Evolutionary conservation across 35 echinoderm and acorn worm genomes (phyloP).

Genomic region (Heliocidaris tuberculata): DNA sequence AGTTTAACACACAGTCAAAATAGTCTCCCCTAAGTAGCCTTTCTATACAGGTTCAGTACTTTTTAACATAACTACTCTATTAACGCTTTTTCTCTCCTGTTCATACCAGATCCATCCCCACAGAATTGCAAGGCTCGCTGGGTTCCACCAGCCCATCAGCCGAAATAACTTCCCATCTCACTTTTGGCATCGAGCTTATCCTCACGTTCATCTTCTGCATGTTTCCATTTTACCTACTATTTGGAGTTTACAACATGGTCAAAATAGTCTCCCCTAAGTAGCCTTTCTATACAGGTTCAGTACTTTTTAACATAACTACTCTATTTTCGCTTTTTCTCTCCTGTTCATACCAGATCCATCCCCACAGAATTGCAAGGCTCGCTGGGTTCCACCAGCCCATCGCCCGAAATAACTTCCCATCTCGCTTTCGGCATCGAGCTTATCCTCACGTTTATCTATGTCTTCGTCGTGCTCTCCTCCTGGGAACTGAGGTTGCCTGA

Average conservation of each 20-base stretch:
- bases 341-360: constrained; percentile 57
- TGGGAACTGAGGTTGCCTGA: constrained; percentile 54
- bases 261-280: too few species aligned
- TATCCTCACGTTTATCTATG: constrained; percentile 73
- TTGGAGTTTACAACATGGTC: too few species aligned
- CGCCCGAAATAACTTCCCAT: constrained; percentile 63
- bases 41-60: too few species aligned
- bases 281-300: too few species aligned
- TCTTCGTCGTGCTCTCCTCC: constrained; percentile 71
- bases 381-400: constrained; percentile 58
- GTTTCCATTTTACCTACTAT: too few species aligned
- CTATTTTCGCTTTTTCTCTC: not conserved
- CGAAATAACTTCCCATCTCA: constrained; percentile 70
- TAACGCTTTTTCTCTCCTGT: constrained; percentile 35
- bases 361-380: constrained; percentile 64
- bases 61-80: too few species aligned
- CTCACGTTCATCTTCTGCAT: constrained; percentile 59
- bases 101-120: constrained; percentile 65
- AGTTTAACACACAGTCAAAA: too few species aligned
- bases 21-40: too few species aligned
- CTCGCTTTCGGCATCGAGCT: constrained; percentile 85
- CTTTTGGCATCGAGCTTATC: constrained; percentile 78
- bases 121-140: constrained; percentile 64
- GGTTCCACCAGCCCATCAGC: constrained; percentile 54
- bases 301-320: too few species aligned